Base-by-base conservation (phyloP, 2,888 invertebrate species). In the Agrochola lychnidis region DNA sequence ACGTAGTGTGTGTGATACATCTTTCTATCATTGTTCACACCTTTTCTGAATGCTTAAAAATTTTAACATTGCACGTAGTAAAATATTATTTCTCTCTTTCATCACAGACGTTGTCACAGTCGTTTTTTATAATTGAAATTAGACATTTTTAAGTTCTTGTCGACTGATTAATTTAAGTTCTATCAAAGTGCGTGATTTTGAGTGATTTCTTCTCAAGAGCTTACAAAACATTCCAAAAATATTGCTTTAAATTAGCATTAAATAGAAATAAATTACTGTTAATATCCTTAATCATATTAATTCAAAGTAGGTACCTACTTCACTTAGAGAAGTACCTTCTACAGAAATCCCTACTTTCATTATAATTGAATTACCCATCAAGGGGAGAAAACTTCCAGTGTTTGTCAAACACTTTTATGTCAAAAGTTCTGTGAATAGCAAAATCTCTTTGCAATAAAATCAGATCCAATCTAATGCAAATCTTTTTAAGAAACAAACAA, bases 391-490 rank as follows among this genome's bases (percentile, higher is more conserved):
- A 82, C 51, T 82, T 67, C 22, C 53, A 78, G n/a, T 78, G 73
- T 82, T 82, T 78, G 78, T 73, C 48, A 82, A 82, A 78, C 78
- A 82, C 51, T 82, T 77, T 73, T 68, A 42, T 70, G 63, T 42
- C 59, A 67, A 63, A 81, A 78, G 73, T 72, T 82, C 73, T 70
- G 53, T 51, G 73, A 78, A 73, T 67, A 70, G 70, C 62, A 53
- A 73, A 82, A 73, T 68, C 30, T 82, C 40, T 73, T 63, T 36
- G 40, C 59, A 68, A 53, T 78, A 64, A 63, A 82, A 73, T 51
- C 22, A 48, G 36, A 56, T 63, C 14, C 48, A 56, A 82, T 68
- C 25, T 69, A 59, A 78, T 63, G 25, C 36, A 63, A 77, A 81
- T 61, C 30, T 75, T 56, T 71, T 57, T 68, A 57, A n/a, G 16